A percentile compares a stretch with the other conserved stretches of the same genome.
These are phyloP conservation scores for Epinephelus awoara DNA, from an alignment of 2,797 vertebrate species.

Conservation along the genomic window DNA sequence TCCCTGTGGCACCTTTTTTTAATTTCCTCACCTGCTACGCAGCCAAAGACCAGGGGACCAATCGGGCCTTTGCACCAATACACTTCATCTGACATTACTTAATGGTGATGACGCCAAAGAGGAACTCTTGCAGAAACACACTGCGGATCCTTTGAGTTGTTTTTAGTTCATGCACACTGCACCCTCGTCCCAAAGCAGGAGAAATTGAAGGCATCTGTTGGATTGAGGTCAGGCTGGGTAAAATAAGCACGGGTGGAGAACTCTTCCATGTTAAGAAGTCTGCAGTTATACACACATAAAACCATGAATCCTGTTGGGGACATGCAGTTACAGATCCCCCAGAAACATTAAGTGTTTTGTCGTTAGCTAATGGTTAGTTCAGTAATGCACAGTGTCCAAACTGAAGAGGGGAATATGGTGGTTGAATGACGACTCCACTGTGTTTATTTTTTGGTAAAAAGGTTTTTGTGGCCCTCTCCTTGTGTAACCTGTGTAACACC, in stretches of 20 bases:
- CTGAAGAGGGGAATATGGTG: neutral
- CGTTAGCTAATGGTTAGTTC: neutral
- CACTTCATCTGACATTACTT: constrained; percentile 84
- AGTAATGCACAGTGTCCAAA: neutral
- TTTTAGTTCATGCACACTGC: constrained; percentile 76
- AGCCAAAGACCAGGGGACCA: constrained; percentile 67
- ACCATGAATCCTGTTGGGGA: constrained; percentile 7
- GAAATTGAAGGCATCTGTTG: constrained; percentile 82
- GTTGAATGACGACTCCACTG: neutral
- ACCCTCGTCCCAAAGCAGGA: constrained; percentile 58
- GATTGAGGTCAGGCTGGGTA: constrained; percentile 56
- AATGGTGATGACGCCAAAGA: constrained; percentile 84
- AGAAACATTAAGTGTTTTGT: neutral
- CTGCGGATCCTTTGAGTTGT: constrained; percentile 77
- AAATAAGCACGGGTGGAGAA: constrained; percentile 30
- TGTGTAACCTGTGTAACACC: neutral
- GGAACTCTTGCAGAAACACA: constrained; percentile 75
- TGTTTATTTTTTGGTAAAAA: too few relatives aligned
- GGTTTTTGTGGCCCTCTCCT: neutral
- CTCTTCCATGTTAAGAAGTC: constrained; percentile 30
- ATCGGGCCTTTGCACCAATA: constrained; percentile 41
- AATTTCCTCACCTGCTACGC: constrained; percentile 73
- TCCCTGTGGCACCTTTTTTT: constrained; percentile 69
- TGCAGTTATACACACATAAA: constrained; percentile 16
- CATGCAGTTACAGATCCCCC: neutral